Evolutionary conservation across 2,113 vertebrate species (phyloP), one percentile per base, ranked within the genome.

Genomic region (Callionymus lyra): DNA sequence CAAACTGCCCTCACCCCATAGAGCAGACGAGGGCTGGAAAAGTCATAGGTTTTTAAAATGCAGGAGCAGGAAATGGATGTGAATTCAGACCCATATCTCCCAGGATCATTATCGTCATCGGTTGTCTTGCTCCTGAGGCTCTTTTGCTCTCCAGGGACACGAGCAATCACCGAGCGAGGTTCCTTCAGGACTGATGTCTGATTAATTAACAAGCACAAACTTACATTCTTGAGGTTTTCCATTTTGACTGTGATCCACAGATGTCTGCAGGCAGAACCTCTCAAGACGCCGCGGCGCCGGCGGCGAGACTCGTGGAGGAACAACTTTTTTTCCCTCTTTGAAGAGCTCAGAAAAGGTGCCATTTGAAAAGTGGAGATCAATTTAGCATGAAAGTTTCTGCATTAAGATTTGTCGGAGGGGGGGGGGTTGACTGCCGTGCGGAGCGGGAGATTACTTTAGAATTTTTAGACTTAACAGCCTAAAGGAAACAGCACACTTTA

Each of bases 151-250:
- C 51, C 13, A 10, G 47, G 41, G 71, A 63, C 47, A n/a, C 21
- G 4, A 14, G 9, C n/a, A 6, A 16, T 21, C 49, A 35, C 43
- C 41, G 59, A 36, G 47, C 37, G 50, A 65, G 50, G n/a, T n/a
- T 63, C 50, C 43, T 56, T 66, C 61, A 44, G 31, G 13, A 21
- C 34, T 56, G 34, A 53, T 48, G 34, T 32, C 38, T 53, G 44
- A 41, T 71, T 68, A 64, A 74, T 79, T 67, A 72, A 60, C 32
- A 4, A 56, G 56, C 21, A 44, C 55, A 39, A 18, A 27, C 17
- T 54, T 16, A 27, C 11, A 56, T 42, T 56, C 41, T 51, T 40
- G n/a, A 44, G 56, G 56, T 47, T n/a, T n/a, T 34, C 14, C 33
- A 47, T 31, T 70, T 44, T 53, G 38, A 39, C 65, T 70, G 41